Conservation (phyloP, 2,797 vertebrate genomes). For the Poeciliopsis gracilis region DNA sequence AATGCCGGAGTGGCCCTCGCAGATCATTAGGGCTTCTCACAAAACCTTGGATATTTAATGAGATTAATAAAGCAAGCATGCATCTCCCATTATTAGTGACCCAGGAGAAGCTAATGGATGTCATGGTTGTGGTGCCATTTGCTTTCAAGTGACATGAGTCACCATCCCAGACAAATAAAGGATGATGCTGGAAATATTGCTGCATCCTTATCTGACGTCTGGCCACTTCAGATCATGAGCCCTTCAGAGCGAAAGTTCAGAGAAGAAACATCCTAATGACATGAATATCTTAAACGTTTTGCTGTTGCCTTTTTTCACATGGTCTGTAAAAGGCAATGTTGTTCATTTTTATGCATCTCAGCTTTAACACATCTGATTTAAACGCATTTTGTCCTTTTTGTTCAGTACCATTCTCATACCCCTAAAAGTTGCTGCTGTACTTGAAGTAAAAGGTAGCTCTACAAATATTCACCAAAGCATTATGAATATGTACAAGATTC, state of each 20-base stretch:
- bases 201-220: not conserved
- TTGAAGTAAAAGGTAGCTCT: too few species aligned
- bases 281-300: not conserved
- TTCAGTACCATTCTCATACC: not conserved
- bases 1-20: not conserved
- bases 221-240: not conserved
- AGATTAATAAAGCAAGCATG: not conserved
- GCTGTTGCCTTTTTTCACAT: not conserved
- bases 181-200: not conserved
- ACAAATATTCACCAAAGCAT: too few species aligned
- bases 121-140: slow-evolving; percentile 3
- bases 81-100: not conserved
- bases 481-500: too few species aligned
- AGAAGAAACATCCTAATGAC: not conserved
- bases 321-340: not conserved
- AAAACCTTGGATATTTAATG: slow-evolving; percentile 1
- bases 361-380: not conserved
- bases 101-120: slow-evolving; percentile 8
- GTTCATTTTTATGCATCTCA: not conserved
- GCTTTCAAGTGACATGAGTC: slow-evolving; percentile 21
- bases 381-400: not conserved
- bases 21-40: not conserved
- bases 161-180: slow-evolving; percentile 24
- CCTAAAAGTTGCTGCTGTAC: not conserved
- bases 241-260: not conserved